Evolutionary conservation across 2,113 vertebrate species (phyloP).

Genomic region (Misgurnus mizolepis): DNA sequence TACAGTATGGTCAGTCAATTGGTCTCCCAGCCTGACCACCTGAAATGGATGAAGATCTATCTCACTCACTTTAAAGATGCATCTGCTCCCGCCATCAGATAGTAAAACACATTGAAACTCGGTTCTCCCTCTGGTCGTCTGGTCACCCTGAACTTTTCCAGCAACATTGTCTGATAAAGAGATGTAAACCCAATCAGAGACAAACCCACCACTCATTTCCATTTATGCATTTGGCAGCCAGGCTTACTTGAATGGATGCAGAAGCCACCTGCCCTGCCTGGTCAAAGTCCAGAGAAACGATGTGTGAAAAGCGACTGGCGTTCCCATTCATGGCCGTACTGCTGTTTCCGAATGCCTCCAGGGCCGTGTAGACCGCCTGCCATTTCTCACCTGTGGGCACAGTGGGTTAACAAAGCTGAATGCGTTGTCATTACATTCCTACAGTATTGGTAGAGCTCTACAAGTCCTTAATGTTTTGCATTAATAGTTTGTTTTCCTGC

Average conservation of each 20-base stretch:
- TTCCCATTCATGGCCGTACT: constrained; percentile 86
- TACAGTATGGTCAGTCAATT: no score
- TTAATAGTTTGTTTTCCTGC: no score
- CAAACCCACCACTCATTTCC: background rate
- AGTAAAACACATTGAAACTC: constrained; percentile 95
- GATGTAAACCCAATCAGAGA: constrained; percentile 10
- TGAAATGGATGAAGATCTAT: no score
- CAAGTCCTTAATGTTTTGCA: no score
- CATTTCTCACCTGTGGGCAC: constrained; percentile 87
- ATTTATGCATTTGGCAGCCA: background rate
- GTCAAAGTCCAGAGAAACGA: constrained; percentile 95
- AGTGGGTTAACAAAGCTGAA: background rate
- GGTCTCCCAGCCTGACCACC: no score
- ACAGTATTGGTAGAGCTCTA: no score
- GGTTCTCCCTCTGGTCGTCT: constrained; percentile 83
- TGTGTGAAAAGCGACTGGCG: constrained; percentile 92
- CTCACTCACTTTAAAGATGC: constrained; percentile 80
- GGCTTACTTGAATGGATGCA: constrained; percentile 88
- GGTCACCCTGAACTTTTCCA: constrained; percentile 90
- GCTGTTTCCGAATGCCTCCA: constrained; percentile 95
- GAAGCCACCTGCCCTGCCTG: constrained; percentile 95
- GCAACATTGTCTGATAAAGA: constrained; percentile 84
- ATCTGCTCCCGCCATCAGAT: constrained; percentile 90
- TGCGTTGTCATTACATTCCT: no score
- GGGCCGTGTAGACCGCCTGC: constrained; percentile 91